Conservation (phyloP, 2,113 vertebrate species). For the Burhinus oedicnemus region DNA sequence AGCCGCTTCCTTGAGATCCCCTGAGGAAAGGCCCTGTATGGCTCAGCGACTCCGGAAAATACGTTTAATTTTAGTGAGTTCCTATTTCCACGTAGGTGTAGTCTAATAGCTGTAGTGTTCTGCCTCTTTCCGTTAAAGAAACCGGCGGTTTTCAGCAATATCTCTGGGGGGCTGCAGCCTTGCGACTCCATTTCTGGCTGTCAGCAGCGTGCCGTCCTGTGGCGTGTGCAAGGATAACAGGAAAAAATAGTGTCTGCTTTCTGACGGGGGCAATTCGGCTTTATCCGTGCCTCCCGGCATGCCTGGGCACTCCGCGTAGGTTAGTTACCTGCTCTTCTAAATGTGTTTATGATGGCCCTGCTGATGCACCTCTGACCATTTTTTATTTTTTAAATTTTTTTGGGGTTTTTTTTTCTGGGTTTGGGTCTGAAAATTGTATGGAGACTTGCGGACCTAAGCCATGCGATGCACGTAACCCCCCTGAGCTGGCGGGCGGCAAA, state of each 20-base stretch:
- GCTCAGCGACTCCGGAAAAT: not conserved
- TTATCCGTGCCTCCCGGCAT: not conserved
- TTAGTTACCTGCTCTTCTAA: not conserved
- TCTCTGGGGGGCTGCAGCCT: not conserved
- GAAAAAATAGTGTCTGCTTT: not conserved
- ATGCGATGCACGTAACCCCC: accelerated
- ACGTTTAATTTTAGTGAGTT: accelerated
- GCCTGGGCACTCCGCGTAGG: not conserved
- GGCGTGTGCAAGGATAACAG: not conserved
- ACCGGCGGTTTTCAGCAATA: not conserved
- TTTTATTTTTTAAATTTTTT: not conserved
- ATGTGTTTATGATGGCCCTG: not conserved
- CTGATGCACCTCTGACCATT: accelerated
- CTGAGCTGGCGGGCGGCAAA: not conserved
- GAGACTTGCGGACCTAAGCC: not conserved
- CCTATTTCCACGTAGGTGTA: accelerated
- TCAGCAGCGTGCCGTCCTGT: accelerated
- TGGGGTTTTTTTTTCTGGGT: not conserved
- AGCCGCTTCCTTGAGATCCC: not conserved
- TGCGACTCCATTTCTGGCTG: accelerated
- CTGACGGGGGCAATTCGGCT: accelerated
- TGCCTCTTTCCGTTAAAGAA: not conserved
- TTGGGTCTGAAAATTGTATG: not conserved
- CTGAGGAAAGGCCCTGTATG: not conserved
- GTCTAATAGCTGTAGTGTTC: not conserved